Evolutionary conservation across 2,113 vertebrate genomes (phyloP).

Genomic region (Anarrhichthys ocellatus): DNA sequence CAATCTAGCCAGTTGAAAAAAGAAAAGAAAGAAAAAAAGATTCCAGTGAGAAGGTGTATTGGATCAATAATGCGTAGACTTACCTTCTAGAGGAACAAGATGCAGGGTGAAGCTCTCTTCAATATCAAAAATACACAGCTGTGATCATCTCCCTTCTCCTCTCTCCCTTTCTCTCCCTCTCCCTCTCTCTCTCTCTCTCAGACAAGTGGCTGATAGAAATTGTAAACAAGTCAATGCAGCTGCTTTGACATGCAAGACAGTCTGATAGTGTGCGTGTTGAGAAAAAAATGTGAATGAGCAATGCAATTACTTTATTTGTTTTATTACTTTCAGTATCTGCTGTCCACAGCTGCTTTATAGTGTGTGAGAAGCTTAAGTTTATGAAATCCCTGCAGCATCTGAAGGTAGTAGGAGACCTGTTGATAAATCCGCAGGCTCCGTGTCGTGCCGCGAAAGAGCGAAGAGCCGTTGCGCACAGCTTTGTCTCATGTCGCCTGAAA

Average conservation of each 20-base stretch:
- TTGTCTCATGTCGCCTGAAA: too few species aligned
- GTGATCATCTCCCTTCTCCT: conserved; percentile 4
- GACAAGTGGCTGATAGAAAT: background rate
- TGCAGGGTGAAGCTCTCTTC: conserved; percentile 11
- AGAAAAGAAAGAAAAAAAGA: background rate
- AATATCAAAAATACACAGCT: background rate
- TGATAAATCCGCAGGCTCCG: too few species aligned
- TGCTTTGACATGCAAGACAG: background rate
- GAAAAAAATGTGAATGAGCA: too few species aligned
- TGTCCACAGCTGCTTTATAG: too few species aligned
- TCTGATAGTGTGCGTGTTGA: background rate
- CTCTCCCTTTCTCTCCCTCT: background rate
- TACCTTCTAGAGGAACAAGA: conserved; percentile 26
- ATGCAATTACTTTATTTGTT: too few species aligned
- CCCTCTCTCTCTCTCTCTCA: background rate
- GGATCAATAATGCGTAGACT: conserved; percentile 2
- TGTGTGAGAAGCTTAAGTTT: too few species aligned
- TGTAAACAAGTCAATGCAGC: background rate
- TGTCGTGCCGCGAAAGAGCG: too few species aligned
- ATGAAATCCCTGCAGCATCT: too few species aligned
- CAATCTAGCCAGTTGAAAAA: background rate
- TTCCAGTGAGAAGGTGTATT: background rate
- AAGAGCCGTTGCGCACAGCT: too few species aligned
- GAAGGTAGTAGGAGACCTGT: too few species aligned
- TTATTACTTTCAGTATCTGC: too few species aligned